phyloP scores from a whole-genome alignment of 2,797 vertebrate genomes.

The Emydoidea blandingii region DNA sequence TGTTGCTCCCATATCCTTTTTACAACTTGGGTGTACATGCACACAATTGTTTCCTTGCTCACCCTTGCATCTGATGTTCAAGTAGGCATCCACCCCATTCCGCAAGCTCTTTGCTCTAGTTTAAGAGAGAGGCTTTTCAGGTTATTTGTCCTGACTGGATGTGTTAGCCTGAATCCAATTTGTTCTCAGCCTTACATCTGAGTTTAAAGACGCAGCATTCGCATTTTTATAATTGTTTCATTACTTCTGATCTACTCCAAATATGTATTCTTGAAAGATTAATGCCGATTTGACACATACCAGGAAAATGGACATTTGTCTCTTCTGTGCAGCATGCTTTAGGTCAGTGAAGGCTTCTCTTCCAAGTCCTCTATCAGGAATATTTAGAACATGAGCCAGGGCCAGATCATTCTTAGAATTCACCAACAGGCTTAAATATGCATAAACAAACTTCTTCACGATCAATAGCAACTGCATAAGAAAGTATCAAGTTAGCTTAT shows the following conservation, averaged over 20 bases:
- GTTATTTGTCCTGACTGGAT: not conserved
- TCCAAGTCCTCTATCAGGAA: slow-evolving; percentile 89
- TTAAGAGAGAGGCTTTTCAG: not conserved
- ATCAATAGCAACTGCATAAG: slow-evolving; percentile 79
- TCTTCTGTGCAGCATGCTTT: slow-evolving; percentile 84
- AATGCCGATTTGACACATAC: slow-evolving; percentile 78
- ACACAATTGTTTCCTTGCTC: not conserved
- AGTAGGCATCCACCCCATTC: not conserved
- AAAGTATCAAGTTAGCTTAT: slow-evolving; percentile 46
- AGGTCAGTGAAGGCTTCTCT: slow-evolving; percentile 90
- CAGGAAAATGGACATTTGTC: slow-evolving; percentile 90
- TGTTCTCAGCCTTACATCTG: not conserved
- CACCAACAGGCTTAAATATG: slow-evolving; percentile 91
- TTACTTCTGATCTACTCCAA: not conserved
- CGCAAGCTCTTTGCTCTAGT: not conserved
- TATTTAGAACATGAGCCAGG: slow-evolving; percentile 87
- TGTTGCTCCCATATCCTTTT: not conserved
- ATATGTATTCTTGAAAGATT: not conserved
- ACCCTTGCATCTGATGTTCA: not conserved
- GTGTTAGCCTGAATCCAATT: not conserved
- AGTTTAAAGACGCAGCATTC: not conserved
- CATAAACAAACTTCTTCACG: slow-evolving; percentile 87
- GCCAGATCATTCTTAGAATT: slow-evolving; percentile 94
- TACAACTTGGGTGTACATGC: not conserved
- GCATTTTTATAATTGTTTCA: not conserved